Evolutionary conservation across 2,888 invertebrate genomes (phyloP).

Genomic region (Idaea straminata): DNA sequence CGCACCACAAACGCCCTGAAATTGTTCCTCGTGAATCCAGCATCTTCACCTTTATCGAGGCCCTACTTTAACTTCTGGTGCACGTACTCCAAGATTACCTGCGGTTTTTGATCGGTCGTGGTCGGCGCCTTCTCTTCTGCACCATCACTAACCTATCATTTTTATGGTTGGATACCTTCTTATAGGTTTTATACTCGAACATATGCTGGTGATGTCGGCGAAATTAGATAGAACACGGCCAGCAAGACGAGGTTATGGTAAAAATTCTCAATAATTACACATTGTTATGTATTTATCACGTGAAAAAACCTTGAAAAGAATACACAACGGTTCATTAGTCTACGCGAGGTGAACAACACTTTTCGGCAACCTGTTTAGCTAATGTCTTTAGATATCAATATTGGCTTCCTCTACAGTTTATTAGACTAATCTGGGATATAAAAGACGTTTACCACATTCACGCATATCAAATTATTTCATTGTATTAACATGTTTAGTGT

Average conservation of each 20-base stretch:
- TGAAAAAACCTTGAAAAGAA: constrained; percentile 43
- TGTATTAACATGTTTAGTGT: background rate
- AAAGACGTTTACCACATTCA: background rate
- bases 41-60: no score
- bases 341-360: constrained; percentile 47
- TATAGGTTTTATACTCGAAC: no score
- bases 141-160: no score
- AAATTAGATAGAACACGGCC: background rate
- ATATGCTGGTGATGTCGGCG: no score
- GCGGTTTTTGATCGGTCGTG: no score
- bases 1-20: no score
- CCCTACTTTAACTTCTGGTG: no score
- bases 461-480: background rate
- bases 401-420: constrained; percentile 14
- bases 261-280: background rate
- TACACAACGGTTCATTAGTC: constrained; percentile 45
- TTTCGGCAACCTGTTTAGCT: constrained; percentile 54
- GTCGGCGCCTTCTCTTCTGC: no score
- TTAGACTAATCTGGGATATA: background rate
- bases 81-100: no score
- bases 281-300: constrained; percentile 9
- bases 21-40: no score
- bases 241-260: background rate
- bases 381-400: constrained; percentile 33
- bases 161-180: no score